Percentiles rank a stretch among this genome's conserved stretches.
phyloP scores from a whole-genome alignment of 35 echinoderm and acorn worm species.

The Patiria miniata region DNA sequence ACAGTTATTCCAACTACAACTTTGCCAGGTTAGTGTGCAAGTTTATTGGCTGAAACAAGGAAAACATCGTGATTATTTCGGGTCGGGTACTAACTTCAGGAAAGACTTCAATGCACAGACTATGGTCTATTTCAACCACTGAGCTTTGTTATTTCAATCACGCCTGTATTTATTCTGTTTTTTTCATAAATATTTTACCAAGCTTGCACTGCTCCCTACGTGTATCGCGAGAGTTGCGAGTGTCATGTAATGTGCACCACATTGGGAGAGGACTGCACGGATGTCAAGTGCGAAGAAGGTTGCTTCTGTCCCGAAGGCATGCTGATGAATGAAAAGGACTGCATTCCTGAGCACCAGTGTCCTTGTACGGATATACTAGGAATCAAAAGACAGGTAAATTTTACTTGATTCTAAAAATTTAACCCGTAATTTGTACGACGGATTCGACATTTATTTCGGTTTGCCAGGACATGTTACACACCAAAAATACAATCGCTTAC shows the following conservation, averaged over 20 bases:
- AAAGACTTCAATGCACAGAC: too few relatives aligned
- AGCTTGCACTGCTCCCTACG: slow-evolving; percentile 47
- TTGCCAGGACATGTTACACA: neutral
- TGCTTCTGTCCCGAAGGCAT: slow-evolving; percentile 54
- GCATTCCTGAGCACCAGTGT: slow-evolving; percentile 36
- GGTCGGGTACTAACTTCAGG: too few relatives aligned
- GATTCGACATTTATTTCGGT: neutral
- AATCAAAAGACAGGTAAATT: slow-evolving; percentile 5
- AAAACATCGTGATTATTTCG: too few relatives aligned
- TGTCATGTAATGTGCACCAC: slow-evolving; percentile 47
- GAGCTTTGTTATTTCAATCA: too few relatives aligned
- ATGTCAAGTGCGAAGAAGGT: slow-evolving; percentile 21
- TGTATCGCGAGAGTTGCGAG: slow-evolving; percentile 53
- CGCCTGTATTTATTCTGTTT: too few relatives aligned
- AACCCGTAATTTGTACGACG: neutral
- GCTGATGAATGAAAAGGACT: slow-evolving; percentile 35
- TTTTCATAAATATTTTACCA: neutral
- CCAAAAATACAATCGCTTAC: neutral
- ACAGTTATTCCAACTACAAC: slow-evolving; percentile 22
- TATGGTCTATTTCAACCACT: too few relatives aligned
- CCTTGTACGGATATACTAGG: slow-evolving; percentile 19
- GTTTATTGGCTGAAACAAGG: too few relatives aligned
- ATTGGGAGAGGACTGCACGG: slow-evolving; percentile 20
- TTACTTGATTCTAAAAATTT: too few relatives aligned
- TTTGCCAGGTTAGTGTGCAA: neutral